Percentiles rank a stretch among this genome's conserved stretches.
phyloP scores from a whole-genome alignment of 1,140 invertebrate genomes.

The Campoletis sonorensis region DNA sequence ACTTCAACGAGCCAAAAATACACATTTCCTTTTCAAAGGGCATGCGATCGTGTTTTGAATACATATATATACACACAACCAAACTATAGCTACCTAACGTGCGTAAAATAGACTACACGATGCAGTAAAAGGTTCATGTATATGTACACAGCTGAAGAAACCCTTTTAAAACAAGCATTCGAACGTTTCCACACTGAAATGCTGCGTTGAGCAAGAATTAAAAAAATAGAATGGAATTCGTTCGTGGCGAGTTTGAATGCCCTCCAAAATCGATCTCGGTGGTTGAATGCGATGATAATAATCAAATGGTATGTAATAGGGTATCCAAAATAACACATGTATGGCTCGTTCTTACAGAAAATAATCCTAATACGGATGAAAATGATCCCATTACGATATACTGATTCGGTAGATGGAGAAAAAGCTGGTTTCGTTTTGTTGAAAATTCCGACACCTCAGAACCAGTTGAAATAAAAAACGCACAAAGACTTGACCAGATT shows the following conservation, averaged over 20 bases:
- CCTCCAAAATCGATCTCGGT: constrained; percentile 27
- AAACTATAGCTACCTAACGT: constrained; percentile 29
- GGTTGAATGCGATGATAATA: constrained; percentile 13
- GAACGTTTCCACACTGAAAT: constrained; percentile 25
- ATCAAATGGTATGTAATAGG: not conserved
- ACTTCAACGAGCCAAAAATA: constrained; percentile 70
- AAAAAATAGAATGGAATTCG: constrained; percentile 9
- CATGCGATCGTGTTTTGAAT: not conserved
- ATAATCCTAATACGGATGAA: constrained; percentile 56
- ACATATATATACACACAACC: constrained; percentile 3
- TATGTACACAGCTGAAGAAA: constrained; percentile 71
- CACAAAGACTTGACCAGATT: not conserved
- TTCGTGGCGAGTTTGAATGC: constrained; percentile 2
- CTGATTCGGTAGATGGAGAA: constrained; percentile 58
- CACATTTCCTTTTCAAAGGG: constrained; percentile 55
- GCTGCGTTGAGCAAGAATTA: not conserved
- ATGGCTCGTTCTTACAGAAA: constrained; percentile 50
- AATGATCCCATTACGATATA: constrained; percentile 60
- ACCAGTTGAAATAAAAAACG: not conserved
- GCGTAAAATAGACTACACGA: constrained; percentile 21
- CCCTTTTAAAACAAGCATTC: constrained; percentile 65
- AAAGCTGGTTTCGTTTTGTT: constrained; percentile 57
- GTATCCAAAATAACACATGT: constrained; percentile 45
- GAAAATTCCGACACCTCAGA: constrained; percentile 56
- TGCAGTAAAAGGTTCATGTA: constrained; percentile 36